phyloP scores from a whole-genome alignment of 2,113 vertebrate species.

The Sterrhoptilus dennistouni region DNA sequence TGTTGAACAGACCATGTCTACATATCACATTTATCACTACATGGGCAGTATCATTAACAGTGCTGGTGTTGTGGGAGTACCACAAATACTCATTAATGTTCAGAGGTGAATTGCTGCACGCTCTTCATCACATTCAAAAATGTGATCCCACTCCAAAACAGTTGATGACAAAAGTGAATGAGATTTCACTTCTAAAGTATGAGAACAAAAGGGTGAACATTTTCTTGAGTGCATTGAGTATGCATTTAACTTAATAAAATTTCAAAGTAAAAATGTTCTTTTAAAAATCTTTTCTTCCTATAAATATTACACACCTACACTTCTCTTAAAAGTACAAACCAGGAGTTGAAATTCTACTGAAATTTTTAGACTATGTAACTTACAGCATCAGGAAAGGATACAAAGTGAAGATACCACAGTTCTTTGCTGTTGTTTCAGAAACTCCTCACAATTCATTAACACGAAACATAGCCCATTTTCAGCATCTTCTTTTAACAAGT shows the following conservation, averaged over 20 bases:
- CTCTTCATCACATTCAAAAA: not conserved
- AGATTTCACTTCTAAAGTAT: not conserved
- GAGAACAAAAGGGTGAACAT: not conserved
- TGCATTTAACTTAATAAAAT: not conserved
- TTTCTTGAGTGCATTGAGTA: not conserved
- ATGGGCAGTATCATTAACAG: not conserved
- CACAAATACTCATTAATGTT: not conserved
- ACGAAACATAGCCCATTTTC: slow-evolving; percentile 77
- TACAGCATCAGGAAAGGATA: slow-evolving; percentile 81
- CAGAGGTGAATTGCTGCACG: not conserved
- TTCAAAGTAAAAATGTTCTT: not conserved
- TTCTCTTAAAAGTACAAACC: not conserved
- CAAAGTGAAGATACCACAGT: slow-evolving; percentile 73
- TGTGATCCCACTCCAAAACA: not conserved
- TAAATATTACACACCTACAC: not conserved
- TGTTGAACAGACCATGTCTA: not conserved
- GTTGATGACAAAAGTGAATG: not conserved
- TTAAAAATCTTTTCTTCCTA: not conserved
- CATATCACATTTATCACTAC: not conserved
- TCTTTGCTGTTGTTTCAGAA: slow-evolving; percentile 80
- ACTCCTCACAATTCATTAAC: slow-evolving; percentile 79
- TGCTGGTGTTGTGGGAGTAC: not conserved
- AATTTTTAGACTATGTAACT: not conserved
- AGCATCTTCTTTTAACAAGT: slow-evolving; percentile 76
- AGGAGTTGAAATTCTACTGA: not conserved